Evolutionary conservation across 2,888 invertebrate genomes (phyloP), one percentile per base, ranked within the genome.

Genomic region (Parnassius smintheus): DNA sequence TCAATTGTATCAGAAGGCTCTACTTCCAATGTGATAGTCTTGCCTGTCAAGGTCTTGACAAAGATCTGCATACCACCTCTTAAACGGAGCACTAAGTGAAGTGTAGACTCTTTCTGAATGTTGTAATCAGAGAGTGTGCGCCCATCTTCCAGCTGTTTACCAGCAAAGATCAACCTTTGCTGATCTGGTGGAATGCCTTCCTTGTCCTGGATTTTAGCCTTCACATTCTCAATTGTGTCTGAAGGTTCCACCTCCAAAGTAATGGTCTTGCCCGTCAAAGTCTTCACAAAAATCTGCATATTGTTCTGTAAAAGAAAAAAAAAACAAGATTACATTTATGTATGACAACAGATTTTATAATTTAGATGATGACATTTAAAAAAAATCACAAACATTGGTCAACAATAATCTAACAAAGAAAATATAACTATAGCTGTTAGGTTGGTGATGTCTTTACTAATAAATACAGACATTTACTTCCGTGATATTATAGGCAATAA

Each of bases 211-310:
- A 49, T 49, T 13, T 49, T 49, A 9, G 49, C 49, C 18, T 49
- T 49, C 1, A 49, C 49, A 13, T 49, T 49, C 49, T 49, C 49
- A 13, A 49, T 49, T 8, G 49, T 49, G 13, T 49, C 49, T 12
- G 13, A 13, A 13, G 49, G 13, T 7, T 49, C 49, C 13, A 49
- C 49, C 13, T 49, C 49, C 49, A 49, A 13, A 9, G 49, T 49
- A 13, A 49, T 49, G 49, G 49, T 49, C 49, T 49, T 49, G 2
- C 49, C 49, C 1, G 46, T 46, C 46, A 46, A n/a, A n/a, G 46
- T 46, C 96, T 96, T 59, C 62, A 96, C 96, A 82, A 96, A 98
- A 82, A 98, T 97, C 94, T 97, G 97, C 96, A 96, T 63, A 18
- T 63, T 63, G 63, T 55, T 50, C 51, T 63, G 56, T 42, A 63